Evolutionary conservation across 2,797 vertebrate genomes (phyloP), one percentile per base, ranked within the genome.

Genomic region (Periophthalmus magnuspinnatus): DNA sequence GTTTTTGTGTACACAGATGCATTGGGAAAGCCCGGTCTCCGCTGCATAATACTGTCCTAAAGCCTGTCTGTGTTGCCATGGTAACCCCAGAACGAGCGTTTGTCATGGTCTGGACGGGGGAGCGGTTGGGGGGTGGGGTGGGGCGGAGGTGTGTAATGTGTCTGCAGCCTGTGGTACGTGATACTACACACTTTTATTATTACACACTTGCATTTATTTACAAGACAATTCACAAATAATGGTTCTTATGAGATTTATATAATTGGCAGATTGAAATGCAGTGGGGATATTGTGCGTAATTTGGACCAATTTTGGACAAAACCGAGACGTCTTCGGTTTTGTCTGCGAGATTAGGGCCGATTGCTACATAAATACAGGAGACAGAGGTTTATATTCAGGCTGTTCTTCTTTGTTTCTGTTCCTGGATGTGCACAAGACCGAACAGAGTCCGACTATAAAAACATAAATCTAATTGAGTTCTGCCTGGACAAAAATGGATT

Each of bases 1-100:
- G 47, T 47, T 69, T n/a, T 41, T 36, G 67, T 62, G 60, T 84
- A 60, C 45, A 56, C 24, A 8, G 75, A 72, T 71, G 56, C 13
- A 36, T 69, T 6, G 28, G 61, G 6, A 68, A 69, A 50, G 65
- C 76, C 68, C 64, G 6, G 36, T 60, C 56, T 54, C 56, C 65
- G 68, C 38, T 55, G 55, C 67, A 75, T 77, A 78, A 75, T 77
- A 70, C 80, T 74, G 71, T 75, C 68, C 76, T 71, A 67, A 58
- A 88, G 68, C 75, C 68, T 59, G n/a, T 70, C 68, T 69, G 64
- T 76, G 82, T 89, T 88, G 68, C 83, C 87, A 89, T 86, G 83
- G 84, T 74, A 87, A 86, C 85, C 41, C 14, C 65, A 56, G 81
- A 78, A 60, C 74, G 81, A 81, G 77, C 84, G 83, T 82, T 79